Evolutionary conservation across 2,113 vertebrate species (phyloP).

Genomic region (Azemiops feae): DNA sequence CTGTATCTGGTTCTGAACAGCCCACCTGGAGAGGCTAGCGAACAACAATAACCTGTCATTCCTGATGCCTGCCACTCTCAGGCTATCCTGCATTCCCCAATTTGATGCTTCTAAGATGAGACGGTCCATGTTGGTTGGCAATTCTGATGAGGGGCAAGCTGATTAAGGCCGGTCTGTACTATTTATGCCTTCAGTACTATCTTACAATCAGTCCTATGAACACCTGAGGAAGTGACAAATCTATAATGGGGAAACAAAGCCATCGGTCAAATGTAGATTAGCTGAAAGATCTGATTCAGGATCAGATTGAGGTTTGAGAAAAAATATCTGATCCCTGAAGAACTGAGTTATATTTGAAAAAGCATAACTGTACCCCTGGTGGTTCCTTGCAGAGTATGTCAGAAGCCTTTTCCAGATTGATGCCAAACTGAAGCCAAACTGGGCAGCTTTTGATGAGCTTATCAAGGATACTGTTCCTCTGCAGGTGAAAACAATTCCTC

Average conservation of each 20-base stretch:
- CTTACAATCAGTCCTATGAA: background rate
- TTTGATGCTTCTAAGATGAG: background rate
- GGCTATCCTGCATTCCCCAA: background rate
- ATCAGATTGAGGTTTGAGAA: background rate
- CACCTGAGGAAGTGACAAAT: background rate
- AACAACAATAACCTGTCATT: background rate
- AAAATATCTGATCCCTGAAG: background rate
- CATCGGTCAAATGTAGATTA: background rate
- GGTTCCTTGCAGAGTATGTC: slow-evolving; percentile 74
- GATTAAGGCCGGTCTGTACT: background rate
- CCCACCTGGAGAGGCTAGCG: background rate
- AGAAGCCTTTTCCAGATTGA: slow-evolving; percentile 66
- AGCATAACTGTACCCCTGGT: slow-evolving; percentile 78
- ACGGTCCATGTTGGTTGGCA: background rate
- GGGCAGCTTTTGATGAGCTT: slow-evolving; percentile 82
- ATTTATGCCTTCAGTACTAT: background rate
- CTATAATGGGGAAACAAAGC: background rate
- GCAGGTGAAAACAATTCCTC: slow-evolving; percentile 45
- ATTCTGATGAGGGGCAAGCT: background rate
- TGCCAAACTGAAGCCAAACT: slow-evolving; percentile 83
- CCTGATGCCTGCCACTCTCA: background rate
- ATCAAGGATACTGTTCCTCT: slow-evolving; percentile 79
- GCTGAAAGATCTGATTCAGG: background rate
- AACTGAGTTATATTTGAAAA: slow-evolving; percentile 29
- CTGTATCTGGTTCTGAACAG: background rate